Evolutionary conservation across 2,888 invertebrate genomes (phyloP), one percentile per base, ranked within the genome.

Genomic region (Netelia fuscicornis): DNA sequence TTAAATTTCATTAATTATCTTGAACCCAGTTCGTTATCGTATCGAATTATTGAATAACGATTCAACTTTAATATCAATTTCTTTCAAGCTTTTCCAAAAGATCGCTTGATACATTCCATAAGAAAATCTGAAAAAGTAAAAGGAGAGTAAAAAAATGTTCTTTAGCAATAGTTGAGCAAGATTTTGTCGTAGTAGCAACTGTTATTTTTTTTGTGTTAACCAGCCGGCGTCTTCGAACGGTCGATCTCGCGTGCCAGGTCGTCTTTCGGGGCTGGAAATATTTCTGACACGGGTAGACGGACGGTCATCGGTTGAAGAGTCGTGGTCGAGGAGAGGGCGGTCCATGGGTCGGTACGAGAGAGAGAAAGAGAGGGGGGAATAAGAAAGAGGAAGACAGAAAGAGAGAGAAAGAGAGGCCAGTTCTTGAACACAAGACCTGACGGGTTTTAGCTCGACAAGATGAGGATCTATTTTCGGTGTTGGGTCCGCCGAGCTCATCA

Each of bases 381-480:
- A 23, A 13, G 64, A 64, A 20, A 71, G 64, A 71, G 64, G 11
- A 6, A n/a, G 30, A 75, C 52, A 75, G 56, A 74, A 48, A 23
- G 52, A 17, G 25, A 20, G 17, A 37, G 37, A 70, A 13, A 64
- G 67, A 44, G 72, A 60, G 48, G 13, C 48, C 48, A 48, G 48
- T 48, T 48, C 48, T 48, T 13, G 48, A 48, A 13, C 13, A 48
- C 13, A 48, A 48, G 48, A 48, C 48, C 67, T 67, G 64, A 67
- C 67, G 67, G 44, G 60, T 58, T 52, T 30, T 58, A 17, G 74
- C 62, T 72, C 52, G 64, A 71, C 81, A 62, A 58, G 79, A 84
- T 84, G 62, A 74, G 58, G 71, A 75, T 79, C 79, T 82, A 82
- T 82, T 85, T 85, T 79, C 65, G 81, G 81, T 78, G 42, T 79